Percentiles rank a stretch among this genome's conserved stretches.
Conservation (phyloP, 2,797 vertebrate genomes). For the Antennarius maculatus region DNA sequence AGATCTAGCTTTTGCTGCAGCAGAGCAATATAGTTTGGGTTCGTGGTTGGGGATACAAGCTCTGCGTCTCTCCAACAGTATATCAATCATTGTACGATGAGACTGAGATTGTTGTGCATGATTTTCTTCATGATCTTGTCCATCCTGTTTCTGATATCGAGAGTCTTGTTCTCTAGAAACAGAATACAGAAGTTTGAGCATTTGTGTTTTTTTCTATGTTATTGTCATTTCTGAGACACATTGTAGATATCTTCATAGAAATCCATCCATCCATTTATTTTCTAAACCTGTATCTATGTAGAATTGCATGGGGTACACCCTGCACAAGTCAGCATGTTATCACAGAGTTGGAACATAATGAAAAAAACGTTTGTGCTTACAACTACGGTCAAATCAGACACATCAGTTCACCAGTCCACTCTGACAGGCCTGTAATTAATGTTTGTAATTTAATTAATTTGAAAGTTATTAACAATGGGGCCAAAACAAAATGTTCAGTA, state of each 20-base stretch:
- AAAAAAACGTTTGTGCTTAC: no score
- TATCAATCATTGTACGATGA: constrained; percentile 44
- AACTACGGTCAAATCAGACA: no score
- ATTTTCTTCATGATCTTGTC: constrained; percentile 23
- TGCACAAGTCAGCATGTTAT: no score
- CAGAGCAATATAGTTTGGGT: constrained; percentile 57
- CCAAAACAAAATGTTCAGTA: no score
- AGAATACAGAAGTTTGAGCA: background rate
- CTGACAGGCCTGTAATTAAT: no score
- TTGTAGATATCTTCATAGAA: background rate
- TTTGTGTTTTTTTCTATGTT: background rate
- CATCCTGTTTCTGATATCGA: background rate
- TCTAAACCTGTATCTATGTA: no score
- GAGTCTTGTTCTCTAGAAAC: constrained; percentile 27
- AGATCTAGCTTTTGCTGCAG: constrained; percentile 81
- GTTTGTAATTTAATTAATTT: no score
- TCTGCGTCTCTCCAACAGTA: constrained; percentile 51
- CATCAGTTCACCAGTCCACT: no score
- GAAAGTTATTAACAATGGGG: no score
- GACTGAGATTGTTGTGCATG: constrained; percentile 11
- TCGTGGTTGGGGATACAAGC: constrained; percentile 54
- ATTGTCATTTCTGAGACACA: background rate
- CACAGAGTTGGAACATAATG: no score
- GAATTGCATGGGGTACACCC: no score
- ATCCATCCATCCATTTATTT: background rate